Conservation (phyloP, 1,140 invertebrate species). For the Glomeris maerens region DNA sequence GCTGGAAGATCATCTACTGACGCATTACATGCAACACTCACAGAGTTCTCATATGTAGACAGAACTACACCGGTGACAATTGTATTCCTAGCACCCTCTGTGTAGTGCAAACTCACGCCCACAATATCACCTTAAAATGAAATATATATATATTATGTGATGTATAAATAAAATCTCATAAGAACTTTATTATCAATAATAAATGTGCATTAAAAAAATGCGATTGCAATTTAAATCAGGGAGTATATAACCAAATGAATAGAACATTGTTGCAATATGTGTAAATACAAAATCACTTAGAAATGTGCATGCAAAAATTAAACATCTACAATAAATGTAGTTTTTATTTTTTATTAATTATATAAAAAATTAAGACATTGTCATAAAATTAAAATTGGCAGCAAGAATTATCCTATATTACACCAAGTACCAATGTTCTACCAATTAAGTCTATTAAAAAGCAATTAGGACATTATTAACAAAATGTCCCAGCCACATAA, state of each 20-base stretch:
- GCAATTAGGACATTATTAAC: slow-evolving; percentile 16
- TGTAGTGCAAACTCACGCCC: slow-evolving; percentile 26
- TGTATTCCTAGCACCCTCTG: slow-evolving; percentile 15
- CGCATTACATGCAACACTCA: slow-evolving; percentile 34
- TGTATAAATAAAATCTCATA: too few species aligned
- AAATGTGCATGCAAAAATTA: too few species aligned
- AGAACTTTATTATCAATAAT: too few species aligned
- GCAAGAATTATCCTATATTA: too few species aligned
- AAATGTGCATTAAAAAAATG: slow-evolving; percentile 8
- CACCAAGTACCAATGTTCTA: too few species aligned
- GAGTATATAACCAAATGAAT: slow-evolving; percentile 4
- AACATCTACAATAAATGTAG: too few species aligned
- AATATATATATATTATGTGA: too few species aligned
- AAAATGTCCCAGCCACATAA: background rate
- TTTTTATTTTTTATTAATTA: too few species aligned
- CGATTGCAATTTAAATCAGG: background rate
- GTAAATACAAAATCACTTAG: too few species aligned
- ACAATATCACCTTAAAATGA: slow-evolving; percentile 34
- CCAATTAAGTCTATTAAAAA: too few species aligned
- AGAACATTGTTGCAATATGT: slow-evolving; percentile 10
- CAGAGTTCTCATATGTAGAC: slow-evolving; percentile 19
- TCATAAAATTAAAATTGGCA: too few species aligned
- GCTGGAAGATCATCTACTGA: slow-evolving; percentile 26
- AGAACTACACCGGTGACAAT: slow-evolving; percentile 29
- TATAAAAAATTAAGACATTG: too few species aligned